Conservation (phyloP, 2,113 vertebrate species). For the Lontra canadensis region DNA sequence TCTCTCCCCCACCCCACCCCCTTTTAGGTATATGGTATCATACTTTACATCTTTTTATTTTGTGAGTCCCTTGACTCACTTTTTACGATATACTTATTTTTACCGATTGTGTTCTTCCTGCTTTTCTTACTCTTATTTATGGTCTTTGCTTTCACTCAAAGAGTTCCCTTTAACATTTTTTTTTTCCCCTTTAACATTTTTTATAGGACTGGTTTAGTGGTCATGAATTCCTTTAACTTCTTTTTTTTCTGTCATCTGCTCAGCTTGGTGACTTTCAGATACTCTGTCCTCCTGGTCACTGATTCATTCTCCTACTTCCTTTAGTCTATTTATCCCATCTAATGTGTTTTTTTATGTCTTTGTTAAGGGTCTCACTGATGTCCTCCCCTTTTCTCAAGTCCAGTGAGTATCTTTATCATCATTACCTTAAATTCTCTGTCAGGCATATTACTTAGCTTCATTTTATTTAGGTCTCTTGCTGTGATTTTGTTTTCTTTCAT, state of each 20-base stretch:
- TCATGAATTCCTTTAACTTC: not conserved
- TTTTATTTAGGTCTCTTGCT: not conserved
- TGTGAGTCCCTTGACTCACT: not conserved
- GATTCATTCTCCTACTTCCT: not conserved
- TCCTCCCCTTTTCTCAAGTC: not conserved
- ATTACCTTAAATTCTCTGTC: not conserved
- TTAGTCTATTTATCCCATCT: not conserved
- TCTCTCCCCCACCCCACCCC: not conserved
- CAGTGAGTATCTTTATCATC: not conserved
- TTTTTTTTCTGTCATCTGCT: not conserved
- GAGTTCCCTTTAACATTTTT: not conserved
- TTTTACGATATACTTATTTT: not conserved
- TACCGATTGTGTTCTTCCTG: not conserved
- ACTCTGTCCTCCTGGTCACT: not conserved
- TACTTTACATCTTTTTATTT: not conserved
- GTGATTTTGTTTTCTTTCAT: not conserved
- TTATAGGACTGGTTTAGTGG: not conserved
- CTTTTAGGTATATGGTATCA: not conserved
- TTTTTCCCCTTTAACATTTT: not conserved
- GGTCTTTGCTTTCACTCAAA: not conserved
- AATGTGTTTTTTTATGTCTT: not conserved
- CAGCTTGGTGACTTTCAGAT: not conserved
- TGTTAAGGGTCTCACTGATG: not conserved
- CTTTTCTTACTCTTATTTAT: not conserved
- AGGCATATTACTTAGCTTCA: not conserved